phyloP scores from a whole-genome alignment of 1,140 invertebrate genomes.

The Apis laboriosa region DNA sequence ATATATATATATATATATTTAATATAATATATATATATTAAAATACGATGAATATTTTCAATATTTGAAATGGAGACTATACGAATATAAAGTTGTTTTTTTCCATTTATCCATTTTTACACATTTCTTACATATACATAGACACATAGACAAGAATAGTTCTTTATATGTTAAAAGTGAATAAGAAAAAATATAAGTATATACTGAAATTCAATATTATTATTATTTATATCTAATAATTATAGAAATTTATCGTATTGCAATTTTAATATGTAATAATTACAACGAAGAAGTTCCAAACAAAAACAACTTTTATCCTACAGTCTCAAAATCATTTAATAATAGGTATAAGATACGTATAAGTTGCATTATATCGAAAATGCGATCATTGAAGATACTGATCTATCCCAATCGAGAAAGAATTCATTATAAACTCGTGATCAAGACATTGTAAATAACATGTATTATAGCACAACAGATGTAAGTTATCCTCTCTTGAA shows the following conservation, averaged over 20 bases:
- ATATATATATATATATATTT: slow-evolving; percentile 9
- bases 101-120: slow-evolving; percentile 15
- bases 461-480: slow-evolving; percentile 75
- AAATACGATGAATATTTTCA: slow-evolving; percentile 50
- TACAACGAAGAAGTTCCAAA: slow-evolving; percentile 48
- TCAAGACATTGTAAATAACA: slow-evolving; percentile 72
- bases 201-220: neutral
- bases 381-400: slow-evolving; percentile 21
- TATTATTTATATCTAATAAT: slow-evolving; percentile 27
- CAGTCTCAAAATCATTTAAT: slow-evolving; percentile 58
- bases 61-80: slow-evolving; percentile 49
- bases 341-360: slow-evolving; percentile 61
- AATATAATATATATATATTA: slow-evolving; percentile 35
- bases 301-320: slow-evolving; percentile 53
- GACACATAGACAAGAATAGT: neutral
- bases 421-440: slow-evolving; percentile 37
- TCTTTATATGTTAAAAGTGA: neutral
- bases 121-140: neutral
- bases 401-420: slow-evolving; percentile 38
- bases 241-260: neutral
- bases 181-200: neutral
- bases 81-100: slow-evolving; percentile 50
- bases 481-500: slow-evolving; percentile 75
- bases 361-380: slow-evolving; percentile 45
- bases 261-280: slow-evolving; percentile 28